Base-by-base conservation (phyloP, 2,888 invertebrate genomes). In the Mimumesa dahlbomi region DNA sequence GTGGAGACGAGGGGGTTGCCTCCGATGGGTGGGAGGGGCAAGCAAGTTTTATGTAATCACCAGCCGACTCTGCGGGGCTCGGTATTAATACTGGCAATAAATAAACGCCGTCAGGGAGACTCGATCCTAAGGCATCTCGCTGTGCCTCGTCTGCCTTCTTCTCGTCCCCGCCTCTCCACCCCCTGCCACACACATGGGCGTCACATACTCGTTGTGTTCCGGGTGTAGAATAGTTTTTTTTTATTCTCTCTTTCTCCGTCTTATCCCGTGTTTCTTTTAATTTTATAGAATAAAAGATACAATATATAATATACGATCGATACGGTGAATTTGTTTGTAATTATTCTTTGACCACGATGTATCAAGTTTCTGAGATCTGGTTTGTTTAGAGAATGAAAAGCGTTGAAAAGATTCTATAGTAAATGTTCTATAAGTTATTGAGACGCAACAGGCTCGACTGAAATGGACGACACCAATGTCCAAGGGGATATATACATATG, bases 41-140 rank as follows among this genome's bases (percentile, higher is more conserved):
- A 79, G 82, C 82, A 74, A 83, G 84, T 84, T 87, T 87, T 86
- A 85, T 84, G 85, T 86, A 86, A 87, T 84, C 83, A 84, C 79
- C 83, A 71, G 72, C 74, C 80, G 79, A 81, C 82, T 83, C 79
- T 71, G 78, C 78, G 81, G 79, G 80, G 77, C 79, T 82, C 73
- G 82, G 85, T 84, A 85, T 85, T 85, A 86, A 86, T 87, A 84
- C 84, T 74, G 77, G 83, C 80, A 83, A 85, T 85, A 86, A 85
- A 86, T 84, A 84, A 85, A 80, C 78, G 82, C 81, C 77, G 74
- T 77, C 78, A 77, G 77, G 81, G 79, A 77, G 73, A 77, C 72
- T 70, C 72, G 64, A 71, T 71, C 71, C 72, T 72, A 61, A 71
- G 71, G 71, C 71, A 72, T 72, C 75, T 75, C 46, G 54, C 69